Conservation (phyloP, 2,113 vertebrate species). For the Lucifuga dentata region DNA sequence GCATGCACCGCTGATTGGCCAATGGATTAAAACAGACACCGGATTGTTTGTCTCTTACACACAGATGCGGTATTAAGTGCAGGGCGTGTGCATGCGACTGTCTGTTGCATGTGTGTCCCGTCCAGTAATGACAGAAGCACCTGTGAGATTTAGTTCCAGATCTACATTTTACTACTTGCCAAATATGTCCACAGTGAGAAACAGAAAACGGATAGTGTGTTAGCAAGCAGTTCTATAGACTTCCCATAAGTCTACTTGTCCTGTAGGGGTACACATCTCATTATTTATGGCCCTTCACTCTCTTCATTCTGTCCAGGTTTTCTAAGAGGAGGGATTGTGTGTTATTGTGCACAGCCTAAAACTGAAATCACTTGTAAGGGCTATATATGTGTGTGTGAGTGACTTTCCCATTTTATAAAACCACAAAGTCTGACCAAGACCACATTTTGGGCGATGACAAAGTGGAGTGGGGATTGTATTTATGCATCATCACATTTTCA, state of each 20-base stretch:
- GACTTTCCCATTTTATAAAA: slow-evolving; percentile 14
- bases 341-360: background rate
- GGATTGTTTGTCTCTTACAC: slow-evolving; percentile 22
- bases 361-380: slow-evolving; percentile 2
- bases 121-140: slow-evolving; percentile 53
- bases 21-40: slow-evolving; percentile 50
- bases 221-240: slow-evolving; percentile 12
- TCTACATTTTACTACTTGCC: slow-evolving; percentile 27
- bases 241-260: slow-evolving; percentile 23
- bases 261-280: background rate
- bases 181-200: slow-evolving; percentile 32
- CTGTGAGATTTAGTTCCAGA: slow-evolving; percentile 53
- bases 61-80: slow-evolving; percentile 10
- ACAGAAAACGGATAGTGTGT: slow-evolving; percentile 25
- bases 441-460: too few relatives aligned
- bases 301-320: background rate
- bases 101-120: slow-evolving; percentile 21
- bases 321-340: background rate
- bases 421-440: slow-evolving; percentile 17
- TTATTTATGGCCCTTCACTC: too few relatives aligned
- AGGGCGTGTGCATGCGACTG: slow-evolving; percentile 20
- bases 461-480: slow-evolving; percentile 18
- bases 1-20: slow-evolving; percentile 49
- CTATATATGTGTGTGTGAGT: background rate
- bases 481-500: slow-evolving; percentile 38